Evolutionary conservation across 2,113 vertebrate species (phyloP), one percentile per base, ranked within the genome.

Genomic region (Arothron firmamentum): DNA sequence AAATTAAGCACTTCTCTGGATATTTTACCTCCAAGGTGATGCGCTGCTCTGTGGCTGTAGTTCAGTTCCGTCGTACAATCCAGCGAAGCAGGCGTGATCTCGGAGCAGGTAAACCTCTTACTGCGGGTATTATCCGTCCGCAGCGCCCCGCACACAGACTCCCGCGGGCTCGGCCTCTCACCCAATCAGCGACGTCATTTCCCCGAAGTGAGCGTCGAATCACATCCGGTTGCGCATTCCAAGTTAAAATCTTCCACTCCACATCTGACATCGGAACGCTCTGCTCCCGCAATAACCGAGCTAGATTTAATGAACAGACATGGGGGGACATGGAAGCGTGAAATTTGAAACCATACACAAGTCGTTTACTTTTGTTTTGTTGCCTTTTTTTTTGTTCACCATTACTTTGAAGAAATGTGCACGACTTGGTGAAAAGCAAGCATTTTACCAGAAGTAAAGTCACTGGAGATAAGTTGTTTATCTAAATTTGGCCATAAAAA

Each of bases 51-150:
- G 46, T 28, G 47, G 1, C 5, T 4, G 10, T 9, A 3, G 9
- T 52, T 45, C 0, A 18, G 28, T 52, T 45, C 0, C 17, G 28
- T 60, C 5, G 14, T 51, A 66, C 3, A 61, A 34, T 74, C 75
- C 77, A 45, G 8, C 13, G 53, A 56, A 6, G 25, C 59, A 2
- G 45, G 28, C 1, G 7, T 15, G 17, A 13, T 55, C 52, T 0
- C 57, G 0, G 42, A 19, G 0, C 49, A 67, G 63, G 65, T 89
- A 84, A 87, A 78, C 77, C 85, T 84, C 83, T 85, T 81, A 85
- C 57, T 1, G 23, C 17, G 43, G 47, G 55, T n/a, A 16, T 20
- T 54, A 16, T 3, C 28, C 34, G 75, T 10, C 62, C 67, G 56
- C 47, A 53, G 67, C 46, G 46, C 28, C 56, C 46, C 62, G 57